Evolutionary conservation across 1,140 invertebrate species (phyloP), one percentile per base, ranked within the genome.

Genomic region (Zophobas atratus): DNA sequence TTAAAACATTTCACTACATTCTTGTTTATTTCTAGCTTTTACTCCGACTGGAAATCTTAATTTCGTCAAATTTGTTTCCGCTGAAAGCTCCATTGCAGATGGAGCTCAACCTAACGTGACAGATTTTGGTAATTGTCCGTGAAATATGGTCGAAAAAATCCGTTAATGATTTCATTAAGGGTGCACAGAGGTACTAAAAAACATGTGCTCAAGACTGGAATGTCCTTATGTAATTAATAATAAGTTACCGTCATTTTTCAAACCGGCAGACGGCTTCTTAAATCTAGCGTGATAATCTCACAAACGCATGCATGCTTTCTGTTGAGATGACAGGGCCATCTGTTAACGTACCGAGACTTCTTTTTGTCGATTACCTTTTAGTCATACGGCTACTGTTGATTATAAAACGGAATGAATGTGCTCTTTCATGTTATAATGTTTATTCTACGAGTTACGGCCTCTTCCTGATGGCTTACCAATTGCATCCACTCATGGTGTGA

Each of bases 271-370:
- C 80, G 77, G 79, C 80, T 77, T 70, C 75, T 81, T 81, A 81
- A 81, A 81, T 81, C 80, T 79, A 81, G 70, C 77, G 75, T 78
- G 79, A 80, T 80, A 80, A 80, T 81, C 77, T 81, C 71, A 79
- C 79, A 76, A 78, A 67, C 46, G 75, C 75, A 77, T 77, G 77
- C 75, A 71, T 53, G 75, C 71, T 76, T 79, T 79, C 75, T 77
- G 76, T 77, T 73, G 46, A 60, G 70, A 63, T 75, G 73, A 75
- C 73, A 63, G 80, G 70, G 73, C 71, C 80, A 81, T 81, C 80
- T 73, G 80, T 81, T 81, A 79, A 77, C 46, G 51, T 72, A 72
- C 51, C 70, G 43, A 71, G 70, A 72, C 57, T 63, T 63, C 57
- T 63, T 63, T 63, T 63, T 63, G 35, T 63, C 57, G 57, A 63